Conservation (phyloP, 1,140 invertebrate genomes). For the Camponotus vicinus region DNA sequence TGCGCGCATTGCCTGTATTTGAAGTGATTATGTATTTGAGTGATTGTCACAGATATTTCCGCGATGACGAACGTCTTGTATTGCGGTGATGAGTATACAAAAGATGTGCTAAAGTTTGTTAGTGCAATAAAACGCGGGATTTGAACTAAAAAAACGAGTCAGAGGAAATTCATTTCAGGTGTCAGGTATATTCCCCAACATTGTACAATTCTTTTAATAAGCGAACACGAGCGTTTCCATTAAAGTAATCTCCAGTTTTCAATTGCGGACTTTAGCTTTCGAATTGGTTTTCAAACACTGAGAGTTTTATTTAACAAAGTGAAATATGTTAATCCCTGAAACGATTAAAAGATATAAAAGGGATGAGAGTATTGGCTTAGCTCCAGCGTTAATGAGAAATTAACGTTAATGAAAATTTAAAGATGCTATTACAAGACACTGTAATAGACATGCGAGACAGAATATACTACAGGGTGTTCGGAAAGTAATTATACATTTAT, state of each 20-base stretch:
- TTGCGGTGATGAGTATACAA: too few species aligned
- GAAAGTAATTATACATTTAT: neutral
- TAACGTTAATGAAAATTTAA: slow-evolving; percentile 32
- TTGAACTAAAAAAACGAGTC: too few species aligned
- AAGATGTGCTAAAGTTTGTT: too few species aligned
- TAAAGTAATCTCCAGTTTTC: slow-evolving; percentile 13
- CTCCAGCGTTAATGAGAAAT: slow-evolving; percentile 12
- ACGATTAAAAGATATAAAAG: neutral
- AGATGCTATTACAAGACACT: neutral
- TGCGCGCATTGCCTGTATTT: neutral
- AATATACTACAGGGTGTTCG: too few species aligned
- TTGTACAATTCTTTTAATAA: slow-evolving; percentile 10
- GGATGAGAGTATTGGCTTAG: neutral
- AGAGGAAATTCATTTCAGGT: too few species aligned
- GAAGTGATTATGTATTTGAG: neutral
- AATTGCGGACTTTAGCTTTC: slow-evolving; percentile 23
- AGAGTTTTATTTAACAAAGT: slow-evolving; percentile 16
- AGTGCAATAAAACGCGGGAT: too few species aligned
- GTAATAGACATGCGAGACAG: neutral
- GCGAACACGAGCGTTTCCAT: neutral
- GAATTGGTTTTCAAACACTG: slow-evolving; percentile 41
- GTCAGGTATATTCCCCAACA: neutral
- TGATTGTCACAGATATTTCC: too few species aligned
- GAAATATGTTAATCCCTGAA: slow-evolving; percentile 23
- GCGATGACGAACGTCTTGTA: neutral